A percentile compares a stretch with the other conserved stretches of the same genome.
Conservation (phyloP, 2,888 invertebrate genomes). For the Lomographa bimaculata region DNA sequence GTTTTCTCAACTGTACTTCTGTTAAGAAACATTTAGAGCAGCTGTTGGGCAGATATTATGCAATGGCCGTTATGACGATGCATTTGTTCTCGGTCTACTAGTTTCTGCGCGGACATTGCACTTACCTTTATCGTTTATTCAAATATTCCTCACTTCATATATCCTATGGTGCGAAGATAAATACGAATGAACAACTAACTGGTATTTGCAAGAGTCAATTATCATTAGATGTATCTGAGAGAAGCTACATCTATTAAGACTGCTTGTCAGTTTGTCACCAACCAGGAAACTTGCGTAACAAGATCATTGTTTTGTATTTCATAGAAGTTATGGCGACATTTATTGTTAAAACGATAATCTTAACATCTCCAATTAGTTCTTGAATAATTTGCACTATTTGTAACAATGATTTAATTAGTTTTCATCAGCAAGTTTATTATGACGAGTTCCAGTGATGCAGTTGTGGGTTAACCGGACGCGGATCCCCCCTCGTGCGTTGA, state of each 20-base stretch:
- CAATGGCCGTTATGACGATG: constrained; percentile 42
- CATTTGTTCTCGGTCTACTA: constrained; percentile 41
- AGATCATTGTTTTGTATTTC: constrained; percentile 14
- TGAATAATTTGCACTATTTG: background rate
- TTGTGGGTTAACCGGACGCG: constrained; percentile 68
- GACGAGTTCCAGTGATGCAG: constrained; percentile 37
- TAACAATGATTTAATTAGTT: background rate
- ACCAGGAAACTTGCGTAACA: constrained; percentile 17
- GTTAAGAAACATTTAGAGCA: constrained; percentile 41
- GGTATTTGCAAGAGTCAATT: constrained; percentile 18
- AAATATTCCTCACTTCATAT: constrained; percentile 28
- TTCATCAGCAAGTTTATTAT: constrained; percentile 22
- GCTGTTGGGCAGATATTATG: constrained; percentile 42
- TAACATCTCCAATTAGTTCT: background rate
- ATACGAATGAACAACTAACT: constrained; percentile 15
- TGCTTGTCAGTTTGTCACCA: too few relatives aligned
- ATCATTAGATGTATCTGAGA: constrained; percentile 25
- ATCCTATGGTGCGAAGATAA: constrained; percentile 21
- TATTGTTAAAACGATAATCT: too few relatives aligned
- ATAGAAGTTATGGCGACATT: background rate
- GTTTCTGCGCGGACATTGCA: constrained; percentile 35
- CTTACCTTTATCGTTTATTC: constrained; percentile 30
- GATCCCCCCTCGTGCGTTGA: constrained; percentile 72
- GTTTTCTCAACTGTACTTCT: constrained; percentile 46
- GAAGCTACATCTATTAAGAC: too few relatives aligned